Evolutionary conservation across 2,888 invertebrate species (phyloP).

Genomic region (Cotesia congregata): DNA sequence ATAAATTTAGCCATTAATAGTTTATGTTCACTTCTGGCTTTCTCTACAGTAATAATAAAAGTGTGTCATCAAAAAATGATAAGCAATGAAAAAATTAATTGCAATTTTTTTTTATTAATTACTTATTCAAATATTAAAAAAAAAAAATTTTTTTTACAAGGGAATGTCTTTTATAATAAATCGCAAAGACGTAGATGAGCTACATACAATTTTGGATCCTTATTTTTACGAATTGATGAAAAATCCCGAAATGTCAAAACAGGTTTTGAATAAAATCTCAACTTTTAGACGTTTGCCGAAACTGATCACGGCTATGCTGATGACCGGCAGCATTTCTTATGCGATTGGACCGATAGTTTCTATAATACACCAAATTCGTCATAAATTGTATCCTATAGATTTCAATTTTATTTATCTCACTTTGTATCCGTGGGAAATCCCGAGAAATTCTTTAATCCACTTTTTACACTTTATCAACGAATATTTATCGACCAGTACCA

Average conservation of each 20-base stretch:
- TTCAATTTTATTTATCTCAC: slow-evolving; percentile 39
- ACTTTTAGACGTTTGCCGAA: not conserved
- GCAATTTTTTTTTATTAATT: slow-evolving; percentile 22
- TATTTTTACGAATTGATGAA: slow-evolving; percentile 28
- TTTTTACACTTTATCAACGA: slow-evolving; percentile 46
- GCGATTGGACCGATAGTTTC: slow-evolving; percentile 23
- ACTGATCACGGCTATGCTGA: not conserved
- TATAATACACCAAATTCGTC: slow-evolving; percentile 24
- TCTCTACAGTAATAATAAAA: not conserved
- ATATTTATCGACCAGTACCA: slow-evolving; percentile 8
- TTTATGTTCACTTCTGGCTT: slow-evolving; percentile 8
- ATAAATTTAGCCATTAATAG: slow-evolving; percentile 17
- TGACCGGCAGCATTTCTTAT: not conserved
- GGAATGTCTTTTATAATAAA: not conserved
- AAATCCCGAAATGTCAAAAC: not conserved
- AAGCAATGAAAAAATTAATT: not conserved
- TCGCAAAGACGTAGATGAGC: not conserved
- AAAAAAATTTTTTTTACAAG: slow-evolving; percentile 4
- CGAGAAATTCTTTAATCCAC: slow-evolving; percentile 34
- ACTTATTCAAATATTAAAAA: not conserved
- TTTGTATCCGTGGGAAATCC: slow-evolving; percentile 46
- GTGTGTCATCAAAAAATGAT: not conserved
- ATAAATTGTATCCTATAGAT: slow-evolving; percentile 9
- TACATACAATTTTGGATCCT: slow-evolving; percentile 19
- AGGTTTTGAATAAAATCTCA: not conserved